Percentiles rank a stretch among this genome's conserved stretches.
Evolutionary conservation across 2,888 invertebrate species (phyloP).

Genomic region (Amiota mariae): DNA sequence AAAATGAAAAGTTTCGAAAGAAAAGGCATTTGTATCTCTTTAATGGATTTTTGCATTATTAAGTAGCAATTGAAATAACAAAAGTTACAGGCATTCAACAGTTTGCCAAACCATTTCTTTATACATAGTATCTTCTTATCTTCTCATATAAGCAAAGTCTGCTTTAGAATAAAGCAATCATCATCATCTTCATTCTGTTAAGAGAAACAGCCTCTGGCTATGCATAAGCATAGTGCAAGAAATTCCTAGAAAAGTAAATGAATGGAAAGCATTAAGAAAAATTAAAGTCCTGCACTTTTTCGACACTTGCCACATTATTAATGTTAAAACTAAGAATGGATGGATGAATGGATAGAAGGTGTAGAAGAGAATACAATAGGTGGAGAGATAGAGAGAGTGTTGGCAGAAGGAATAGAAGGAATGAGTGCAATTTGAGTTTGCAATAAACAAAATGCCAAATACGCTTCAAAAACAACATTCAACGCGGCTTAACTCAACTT

Average conservation of each 20-base stretch:
- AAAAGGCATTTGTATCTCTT: conserved; percentile 29
- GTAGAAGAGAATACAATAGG: too few species aligned
- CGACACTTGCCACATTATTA: conserved; percentile 26
- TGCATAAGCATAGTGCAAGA: too few species aligned
- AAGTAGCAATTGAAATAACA: conserved; percentile 35
- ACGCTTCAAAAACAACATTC: not conserved
- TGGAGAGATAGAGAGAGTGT: too few species aligned
- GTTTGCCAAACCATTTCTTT: not conserved
- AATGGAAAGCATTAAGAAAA: not conserved
- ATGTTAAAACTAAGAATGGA: not conserved
- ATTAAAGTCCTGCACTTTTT: conserved; percentile 17
- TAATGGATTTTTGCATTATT: conserved; percentile 63
- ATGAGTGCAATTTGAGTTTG: not conserved
- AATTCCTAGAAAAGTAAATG: too few species aligned
- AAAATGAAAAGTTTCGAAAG: not conserved
- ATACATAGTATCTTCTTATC: too few species aligned
- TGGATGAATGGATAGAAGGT: too few species aligned
- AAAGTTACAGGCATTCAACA: not conserved
- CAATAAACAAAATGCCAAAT: not conserved
- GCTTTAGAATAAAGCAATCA: too few species aligned
- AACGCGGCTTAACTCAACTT: conserved; percentile 29
- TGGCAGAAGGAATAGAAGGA: too few species aligned
- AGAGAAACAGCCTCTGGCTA: too few species aligned
- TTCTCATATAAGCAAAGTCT: not conserved
- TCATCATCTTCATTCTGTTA: too few species aligned